Conservation (phyloP, 2,888 invertebrate genomes). For the Lacanobia oleracea region DNA sequence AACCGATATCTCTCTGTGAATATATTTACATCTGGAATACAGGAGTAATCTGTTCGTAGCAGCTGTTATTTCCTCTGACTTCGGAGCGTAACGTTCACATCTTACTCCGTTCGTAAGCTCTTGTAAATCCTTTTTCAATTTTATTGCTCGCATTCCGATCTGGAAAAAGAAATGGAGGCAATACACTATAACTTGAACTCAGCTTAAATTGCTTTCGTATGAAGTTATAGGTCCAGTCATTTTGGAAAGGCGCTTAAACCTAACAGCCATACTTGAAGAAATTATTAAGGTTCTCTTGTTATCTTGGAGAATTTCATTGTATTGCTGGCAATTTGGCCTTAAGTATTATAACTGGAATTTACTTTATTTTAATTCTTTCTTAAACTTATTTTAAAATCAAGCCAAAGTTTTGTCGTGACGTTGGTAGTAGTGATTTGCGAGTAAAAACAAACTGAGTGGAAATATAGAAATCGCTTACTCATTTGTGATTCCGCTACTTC, state of each 20-base stretch:
- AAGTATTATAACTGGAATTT: not conserved
- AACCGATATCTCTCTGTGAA: constrained; percentile 32
- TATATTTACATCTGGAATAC: constrained; percentile 42
- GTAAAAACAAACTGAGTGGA: constrained; percentile 7
- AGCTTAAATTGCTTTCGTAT: not conserved
- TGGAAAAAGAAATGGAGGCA: not conserved
- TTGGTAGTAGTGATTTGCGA: constrained; percentile 6
- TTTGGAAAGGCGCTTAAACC: not conserved
- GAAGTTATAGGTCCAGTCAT: not conserved
- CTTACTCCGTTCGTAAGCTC: constrained; percentile 15
- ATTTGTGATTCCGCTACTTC: constrained; percentile 24
- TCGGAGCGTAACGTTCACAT: constrained; percentile 8
- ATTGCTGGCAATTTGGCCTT: constrained; percentile 1
- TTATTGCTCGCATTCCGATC: constrained; percentile 24
- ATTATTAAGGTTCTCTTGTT: not conserved
- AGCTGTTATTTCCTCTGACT: constrained; percentile 15
- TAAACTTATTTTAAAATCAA: not conserved
- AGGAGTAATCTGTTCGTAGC: constrained; percentile 29
- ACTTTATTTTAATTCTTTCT: not conserved
- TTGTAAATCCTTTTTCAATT: constrained; percentile 31
- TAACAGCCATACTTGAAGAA: not conserved
- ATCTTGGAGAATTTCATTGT: not conserved
- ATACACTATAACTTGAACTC: constrained; percentile 13
- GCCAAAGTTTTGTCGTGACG: constrained; percentile 1
- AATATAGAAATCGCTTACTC: constrained; percentile 26